Base-by-base conservation (phyloP, 2,888 invertebrate genomes). In the Agrotis clavis region DNA sequence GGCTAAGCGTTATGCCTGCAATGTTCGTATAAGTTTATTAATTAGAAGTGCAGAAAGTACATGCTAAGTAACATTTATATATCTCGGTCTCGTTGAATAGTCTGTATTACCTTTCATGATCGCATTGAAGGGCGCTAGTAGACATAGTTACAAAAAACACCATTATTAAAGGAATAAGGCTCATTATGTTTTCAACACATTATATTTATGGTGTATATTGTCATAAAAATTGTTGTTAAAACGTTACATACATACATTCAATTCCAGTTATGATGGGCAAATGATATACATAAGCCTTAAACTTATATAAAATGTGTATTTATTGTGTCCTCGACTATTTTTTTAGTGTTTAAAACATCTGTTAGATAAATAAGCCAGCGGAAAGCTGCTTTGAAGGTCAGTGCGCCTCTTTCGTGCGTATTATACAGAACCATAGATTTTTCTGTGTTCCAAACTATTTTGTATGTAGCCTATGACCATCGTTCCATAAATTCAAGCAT, bases 211-310 rank as follows among this genome's bases (percentile, higher is more conserved):
- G 45, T 79, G 83, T 79, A 79, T 72, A 83, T 72, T 64, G 51
- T 83, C 77, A 79, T 79, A 79, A 79, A 60, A 63, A 71, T n/a
- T 59, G 60, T 35, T 62, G 62, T 78, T 30, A 70, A 79, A 64
- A 66, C 66, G 25, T 78, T 65, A 67, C 56, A 73, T 67, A 64
- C 30, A 73, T 51, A 62, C 62, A 67, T 41, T 59, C 67, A 81
- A 80, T 80, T 84, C 84, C 84, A 67, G 48, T 21, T 79, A 67
- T 77, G 53, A 61, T 48, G 62, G 79, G 57, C 65, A 53, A 82
- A 71, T 65, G 62, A 54, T 71, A 56, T 61, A 65, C 14, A 21
- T 63, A 71, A 79, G 56, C 66, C 73, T 7, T 82, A 56, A 59
- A 72, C 54, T 30, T 64, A 71, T 59, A 71, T 41, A 71, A 60